These are phyloP conservation scores for Eulithis testata DNA, from an alignment of 2,888 invertebrate species.

Conservation along the genomic window DNA sequence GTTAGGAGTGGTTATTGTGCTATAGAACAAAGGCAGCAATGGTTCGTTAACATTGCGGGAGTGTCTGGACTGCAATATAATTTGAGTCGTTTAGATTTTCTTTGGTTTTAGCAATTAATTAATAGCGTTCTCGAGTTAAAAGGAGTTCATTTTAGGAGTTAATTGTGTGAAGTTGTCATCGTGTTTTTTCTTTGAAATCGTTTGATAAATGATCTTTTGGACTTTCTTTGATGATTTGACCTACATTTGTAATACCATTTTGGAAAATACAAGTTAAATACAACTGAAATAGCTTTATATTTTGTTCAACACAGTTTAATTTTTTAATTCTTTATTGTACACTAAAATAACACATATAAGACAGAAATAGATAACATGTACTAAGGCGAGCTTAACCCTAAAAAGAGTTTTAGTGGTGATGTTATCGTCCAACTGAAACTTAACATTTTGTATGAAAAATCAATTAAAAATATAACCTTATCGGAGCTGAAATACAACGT, in stretches of 20 bases:
- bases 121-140: constrained; percentile 49
- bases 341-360: too few species aligned
- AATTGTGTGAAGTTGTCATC: constrained; percentile 48
- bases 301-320: too few species aligned
- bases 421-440: background rate
- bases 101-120: constrained; percentile 56
- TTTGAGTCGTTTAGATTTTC: constrained; percentile 56
- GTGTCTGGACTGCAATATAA: constrained; percentile 55
- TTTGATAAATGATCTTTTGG: constrained; percentile 36
- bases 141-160: constrained; percentile 43
- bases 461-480: constrained; percentile 7
- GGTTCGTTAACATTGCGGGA: constrained; percentile 68
- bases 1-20: constrained; percentile 46
- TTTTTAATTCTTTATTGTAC: too few species aligned
- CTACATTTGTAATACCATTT: constrained; percentile 4
- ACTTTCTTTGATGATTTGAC: constrained; percentile 26
- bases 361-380: too few species aligned
- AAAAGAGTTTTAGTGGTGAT: background rate
- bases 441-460: constrained; percentile 1
- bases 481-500: constrained; percentile 5
- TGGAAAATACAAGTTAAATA: background rate
- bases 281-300: background rate
- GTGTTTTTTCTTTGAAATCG: constrained; percentile 42
- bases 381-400: too few species aligned
- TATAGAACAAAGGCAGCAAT: constrained; percentile 72